phyloP scores from a whole-genome alignment of 2,888 invertebrate species.

The Eulithis prunata region DNA sequence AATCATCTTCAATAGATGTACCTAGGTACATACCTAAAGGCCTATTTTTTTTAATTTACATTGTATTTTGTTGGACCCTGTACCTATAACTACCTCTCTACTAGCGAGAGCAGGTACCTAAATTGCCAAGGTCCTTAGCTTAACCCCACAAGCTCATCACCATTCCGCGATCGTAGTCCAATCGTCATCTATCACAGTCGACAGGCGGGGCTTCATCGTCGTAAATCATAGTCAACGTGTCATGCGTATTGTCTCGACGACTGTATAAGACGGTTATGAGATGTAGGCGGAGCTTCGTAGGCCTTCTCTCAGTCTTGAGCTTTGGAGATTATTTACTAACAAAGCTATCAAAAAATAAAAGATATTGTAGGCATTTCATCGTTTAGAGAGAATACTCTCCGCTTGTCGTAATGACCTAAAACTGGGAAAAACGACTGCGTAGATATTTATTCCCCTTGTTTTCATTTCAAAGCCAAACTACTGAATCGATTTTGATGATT shows the following conservation, averaged over 20 bases:
- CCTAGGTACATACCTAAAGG: too few species aligned
- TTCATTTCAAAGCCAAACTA: too few species aligned
- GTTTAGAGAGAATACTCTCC: too few species aligned
- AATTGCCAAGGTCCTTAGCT: neutral
- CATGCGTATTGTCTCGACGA: constrained; percentile 10
- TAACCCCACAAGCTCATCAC: constrained; percentile 11
- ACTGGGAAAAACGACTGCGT: too few species aligned
- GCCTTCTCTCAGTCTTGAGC: neutral
- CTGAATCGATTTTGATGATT: too few species aligned
- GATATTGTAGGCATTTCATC: too few species aligned
- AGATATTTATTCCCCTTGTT: too few species aligned
- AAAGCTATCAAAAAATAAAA: too few species aligned
- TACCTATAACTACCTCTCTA: neutral
- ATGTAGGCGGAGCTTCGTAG: constrained; percentile 27
- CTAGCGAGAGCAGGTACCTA: constrained; percentile 1
- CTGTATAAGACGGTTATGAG: constrained; percentile 29
- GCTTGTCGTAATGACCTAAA: too few species aligned
- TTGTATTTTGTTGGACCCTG: too few species aligned
- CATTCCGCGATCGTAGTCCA: constrained; percentile 20
- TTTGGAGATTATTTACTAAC: neutral
- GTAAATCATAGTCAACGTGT: constrained; percentile 32
- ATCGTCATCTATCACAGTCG: constrained; percentile 32
- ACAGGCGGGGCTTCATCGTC: constrained; percentile 36
- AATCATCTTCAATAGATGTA: too few species aligned
- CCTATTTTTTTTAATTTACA: too few species aligned